Evolutionary conservation across 2,113 vertebrate species (phyloP).

Genomic region (Prionailurus bengalensis): DNA sequence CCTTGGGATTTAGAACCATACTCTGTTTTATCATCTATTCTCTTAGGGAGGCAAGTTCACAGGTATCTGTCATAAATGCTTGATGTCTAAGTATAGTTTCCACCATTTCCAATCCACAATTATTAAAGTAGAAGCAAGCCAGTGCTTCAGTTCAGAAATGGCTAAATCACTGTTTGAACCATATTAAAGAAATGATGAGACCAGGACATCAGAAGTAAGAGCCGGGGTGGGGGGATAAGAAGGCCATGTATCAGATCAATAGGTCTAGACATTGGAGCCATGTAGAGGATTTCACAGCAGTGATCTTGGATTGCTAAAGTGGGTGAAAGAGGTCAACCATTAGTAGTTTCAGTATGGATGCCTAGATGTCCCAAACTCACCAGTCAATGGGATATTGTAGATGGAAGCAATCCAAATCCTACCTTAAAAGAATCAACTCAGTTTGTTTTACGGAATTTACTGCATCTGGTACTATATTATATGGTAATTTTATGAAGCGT

Average conservation of each 20-base stretch:
- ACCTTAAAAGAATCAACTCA: neutral
- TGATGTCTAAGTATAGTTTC: neutral
- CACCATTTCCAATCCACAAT: neutral
- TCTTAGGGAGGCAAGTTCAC: neutral
- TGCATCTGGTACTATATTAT: neutral
- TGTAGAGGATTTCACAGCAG: neutral
- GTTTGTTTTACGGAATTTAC: neutral
- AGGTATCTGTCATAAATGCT: neutral
- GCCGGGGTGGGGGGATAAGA: neutral
- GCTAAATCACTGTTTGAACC: neutral
- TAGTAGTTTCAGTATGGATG: neutral
- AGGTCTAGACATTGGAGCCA: neutral
- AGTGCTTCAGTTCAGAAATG: neutral
- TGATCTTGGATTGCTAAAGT: neutral
- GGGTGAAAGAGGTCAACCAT: neutral
- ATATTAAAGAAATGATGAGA: conserved; percentile 1
- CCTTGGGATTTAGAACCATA: neutral
- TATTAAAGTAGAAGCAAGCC: neutral
- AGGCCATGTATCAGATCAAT: neutral
- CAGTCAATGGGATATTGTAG: neutral
- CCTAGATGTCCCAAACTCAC: neutral
- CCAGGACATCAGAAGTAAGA: neutral
- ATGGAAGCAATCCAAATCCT: neutral
- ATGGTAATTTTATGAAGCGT: conserved; percentile 23
- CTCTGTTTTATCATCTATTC: conserved; percentile 39